These are phyloP conservation scores for Distichodus sexfasciatus DNA, from an alignment of 2,797 vertebrate species.

Conservation along the genomic window DNA sequence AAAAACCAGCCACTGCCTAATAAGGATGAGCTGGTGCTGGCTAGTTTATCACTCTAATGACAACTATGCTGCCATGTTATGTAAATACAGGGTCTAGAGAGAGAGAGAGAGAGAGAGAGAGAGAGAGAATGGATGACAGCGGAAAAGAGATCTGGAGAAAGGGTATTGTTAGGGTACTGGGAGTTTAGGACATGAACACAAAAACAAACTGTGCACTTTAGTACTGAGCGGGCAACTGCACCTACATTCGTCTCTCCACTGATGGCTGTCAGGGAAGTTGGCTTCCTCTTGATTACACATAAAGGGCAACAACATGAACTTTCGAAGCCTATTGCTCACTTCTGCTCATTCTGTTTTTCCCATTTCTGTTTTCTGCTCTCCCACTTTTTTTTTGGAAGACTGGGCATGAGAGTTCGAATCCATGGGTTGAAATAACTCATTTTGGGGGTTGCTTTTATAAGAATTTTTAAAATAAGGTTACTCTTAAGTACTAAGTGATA, in stretches of 20 bases:
- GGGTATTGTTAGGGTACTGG: neutral
- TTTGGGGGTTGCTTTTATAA: too few species aligned
- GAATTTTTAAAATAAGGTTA: too few species aligned
- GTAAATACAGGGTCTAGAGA: slow-evolving; percentile 22
- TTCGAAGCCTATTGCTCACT: neutral
- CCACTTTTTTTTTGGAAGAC: neutral
- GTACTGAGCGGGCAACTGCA: too few species aligned
- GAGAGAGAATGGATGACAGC: slow-evolving; percentile 1
- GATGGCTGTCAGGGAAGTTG: too few species aligned
- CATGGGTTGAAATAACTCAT: too few species aligned
- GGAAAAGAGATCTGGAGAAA: slow-evolving; percentile 28
- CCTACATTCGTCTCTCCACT: too few species aligned
- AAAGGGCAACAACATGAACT: neutral
- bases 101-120: slow-evolving; percentile 25
- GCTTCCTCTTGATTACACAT: neutral
- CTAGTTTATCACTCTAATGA: slow-evolving; percentile 53
- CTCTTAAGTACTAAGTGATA: too few species aligned
- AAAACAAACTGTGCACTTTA: too few species aligned
- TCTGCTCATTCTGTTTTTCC: neutral
- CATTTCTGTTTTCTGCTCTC: neutral
- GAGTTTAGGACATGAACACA: neutral
- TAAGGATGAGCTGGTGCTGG: slow-evolving; percentile 41
- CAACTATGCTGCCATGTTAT: slow-evolving; percentile 19
- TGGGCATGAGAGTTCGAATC: too few species aligned
- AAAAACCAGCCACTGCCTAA: slow-evolving; percentile 45